These are phyloP conservation scores for Polypedilum pembai DNA, from an alignment of 1,140 invertebrate genomes.

Conservation along the genomic window DNA sequence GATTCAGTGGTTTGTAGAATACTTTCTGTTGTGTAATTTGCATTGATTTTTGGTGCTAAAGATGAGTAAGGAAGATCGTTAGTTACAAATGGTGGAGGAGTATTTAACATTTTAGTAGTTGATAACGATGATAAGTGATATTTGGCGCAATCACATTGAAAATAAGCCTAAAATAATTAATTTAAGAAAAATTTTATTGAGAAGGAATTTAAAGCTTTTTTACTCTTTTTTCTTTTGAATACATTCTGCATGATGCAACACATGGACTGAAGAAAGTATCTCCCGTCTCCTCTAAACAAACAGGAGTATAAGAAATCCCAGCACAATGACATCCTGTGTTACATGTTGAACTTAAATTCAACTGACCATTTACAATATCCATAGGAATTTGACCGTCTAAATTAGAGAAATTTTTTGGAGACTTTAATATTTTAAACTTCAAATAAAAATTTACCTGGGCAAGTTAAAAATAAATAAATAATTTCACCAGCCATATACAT, in stretches of 20 bases:
- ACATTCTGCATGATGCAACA: conserved; percentile 50
- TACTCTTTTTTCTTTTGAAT: conserved; percentile 26
- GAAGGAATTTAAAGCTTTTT: not conserved
- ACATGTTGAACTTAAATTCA: conserved; percentile 47
- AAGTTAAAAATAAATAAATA: conserved; percentile 52
- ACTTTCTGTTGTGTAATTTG: not conserved
- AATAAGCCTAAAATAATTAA: not conserved
- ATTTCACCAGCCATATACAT: conserved; percentile 48
- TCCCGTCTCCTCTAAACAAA: conserved; percentile 48
- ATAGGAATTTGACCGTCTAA: conserved; percentile 33
- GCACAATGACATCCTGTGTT: conserved; percentile 51
- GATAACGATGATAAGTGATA: not conserved
- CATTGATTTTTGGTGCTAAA: not conserved
- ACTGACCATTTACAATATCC: conserved; percentile 39
- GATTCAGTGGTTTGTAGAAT: not conserved
- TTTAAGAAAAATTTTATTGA: not conserved
- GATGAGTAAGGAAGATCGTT: not conserved
- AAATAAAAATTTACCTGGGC: conserved; percentile 36
- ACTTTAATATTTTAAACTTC: conserved; percentile 31
- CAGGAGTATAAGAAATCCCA: conserved; percentile 49
- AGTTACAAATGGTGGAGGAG: not conserved
- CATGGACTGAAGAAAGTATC: conserved; percentile 56
- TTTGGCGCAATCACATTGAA: not conserved
- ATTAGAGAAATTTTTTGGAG: not conserved
- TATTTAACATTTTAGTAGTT: not conserved